phyloP scores from a whole-genome alignment of 2,113 vertebrate species.

The Cepphus grylle region DNA sequence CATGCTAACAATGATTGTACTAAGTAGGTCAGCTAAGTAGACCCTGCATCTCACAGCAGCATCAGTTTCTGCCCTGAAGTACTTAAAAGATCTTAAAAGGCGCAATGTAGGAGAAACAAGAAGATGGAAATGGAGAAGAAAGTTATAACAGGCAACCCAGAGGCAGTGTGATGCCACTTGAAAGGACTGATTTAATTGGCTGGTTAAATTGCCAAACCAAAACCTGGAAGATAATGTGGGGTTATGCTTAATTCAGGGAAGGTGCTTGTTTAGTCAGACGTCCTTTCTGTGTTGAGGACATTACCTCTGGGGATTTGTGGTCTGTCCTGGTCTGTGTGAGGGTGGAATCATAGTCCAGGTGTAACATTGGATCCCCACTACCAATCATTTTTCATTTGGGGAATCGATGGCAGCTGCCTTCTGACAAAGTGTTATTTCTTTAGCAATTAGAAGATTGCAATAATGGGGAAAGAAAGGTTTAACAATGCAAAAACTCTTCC shows the following conservation, averaged over 20 bases:
- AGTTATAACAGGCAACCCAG: background rate
- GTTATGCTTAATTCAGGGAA: background rate
- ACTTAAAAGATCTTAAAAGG: background rate
- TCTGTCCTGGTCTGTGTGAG: background rate
- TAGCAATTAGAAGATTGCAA: background rate
- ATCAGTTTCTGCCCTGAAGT: background rate
- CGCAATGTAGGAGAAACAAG: background rate
- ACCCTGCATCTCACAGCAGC: background rate
- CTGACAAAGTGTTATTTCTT: background rate
- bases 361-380: background rate
- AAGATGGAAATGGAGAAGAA: background rate
- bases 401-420: background rate
- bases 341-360: background rate
- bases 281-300: background rate
- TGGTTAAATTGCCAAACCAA: background rate
- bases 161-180: background rate
- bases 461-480: background rate
- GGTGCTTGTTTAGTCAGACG: background rate
- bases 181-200: background rate
- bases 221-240: background rate
- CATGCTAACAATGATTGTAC: background rate
- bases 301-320: background rate
- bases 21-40: constrained; percentile 26
- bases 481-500: background rate
- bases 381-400: background rate